Base-by-base conservation (phyloP, 2,113 vertebrate species). In the Pagrus major region DNA sequence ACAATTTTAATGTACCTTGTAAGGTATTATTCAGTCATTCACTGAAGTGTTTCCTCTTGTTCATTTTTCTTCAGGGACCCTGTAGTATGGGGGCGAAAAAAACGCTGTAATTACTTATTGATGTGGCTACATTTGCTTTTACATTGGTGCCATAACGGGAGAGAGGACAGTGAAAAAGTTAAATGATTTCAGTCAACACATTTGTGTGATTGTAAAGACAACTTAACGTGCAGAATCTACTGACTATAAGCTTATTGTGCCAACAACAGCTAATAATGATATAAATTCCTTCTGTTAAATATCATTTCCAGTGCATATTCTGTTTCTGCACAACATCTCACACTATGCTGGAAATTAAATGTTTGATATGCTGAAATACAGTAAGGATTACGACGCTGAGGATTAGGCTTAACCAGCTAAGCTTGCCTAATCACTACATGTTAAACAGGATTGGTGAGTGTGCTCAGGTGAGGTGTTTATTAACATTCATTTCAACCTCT, bases 341-440 rank as follows among this genome's bases (percentile, higher is more conserved):
- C 73, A 78, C 75, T 56, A 67, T 59, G 71, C 71, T 56, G 76
- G 51, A 87, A 88, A 87, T 89, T 71, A 90, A 93, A 89, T 90
- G 85, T 84, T 81, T 85, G 80, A 90, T 86, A 77, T 87, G 76
- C 76, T 75, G 69, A 87, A 88, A 86, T 86, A 81, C 76, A 76
- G 67, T 70, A 20, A 71, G 91, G 88, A 92, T 92, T 91, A 92
- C 78, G 88, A 74, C 71, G 21, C 63, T 44, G 81, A 52, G 81
- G 88, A 90, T 91, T 90, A 91, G 87, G 73, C 74, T 91, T 88
- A 92, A 84, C 83, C 82, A 84, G 83, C 87, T 92, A 87, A 92
- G 83, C 88, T 75, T 31, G 21, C 85, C 78, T 87, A 88, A 92
- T 91, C 84, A 85, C 77, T 66, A 42, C 81, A 87, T 63, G 85